Conservation (phyloP, 2,888 invertebrate genomes). For the Auanema sp. region DNA sequence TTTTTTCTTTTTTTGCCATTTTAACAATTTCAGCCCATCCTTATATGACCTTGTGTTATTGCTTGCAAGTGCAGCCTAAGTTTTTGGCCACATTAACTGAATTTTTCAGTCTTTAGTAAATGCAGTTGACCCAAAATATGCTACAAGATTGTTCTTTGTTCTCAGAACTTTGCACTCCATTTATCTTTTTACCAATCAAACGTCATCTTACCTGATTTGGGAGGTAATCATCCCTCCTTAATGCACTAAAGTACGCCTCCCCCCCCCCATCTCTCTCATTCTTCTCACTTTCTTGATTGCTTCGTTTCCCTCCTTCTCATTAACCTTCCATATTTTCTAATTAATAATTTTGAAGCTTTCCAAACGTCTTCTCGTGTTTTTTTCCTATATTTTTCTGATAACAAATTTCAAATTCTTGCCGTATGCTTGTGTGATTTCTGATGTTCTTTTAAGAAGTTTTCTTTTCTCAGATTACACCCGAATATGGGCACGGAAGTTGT, state of each 20-base stretch:
- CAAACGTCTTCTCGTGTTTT: slow-evolving; percentile 2
- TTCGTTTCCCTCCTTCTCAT: slow-evolving; percentile 17
- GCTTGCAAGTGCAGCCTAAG: no score
- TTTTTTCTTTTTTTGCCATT: background rate
- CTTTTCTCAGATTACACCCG: background rate
- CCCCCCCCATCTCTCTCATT: background rate
- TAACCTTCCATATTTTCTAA: slow-evolving; percentile 6
- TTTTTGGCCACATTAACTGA: no score
- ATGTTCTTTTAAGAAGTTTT: background rate
- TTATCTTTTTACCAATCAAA: no score
- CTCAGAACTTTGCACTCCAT: no score
- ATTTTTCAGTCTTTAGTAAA: no score
- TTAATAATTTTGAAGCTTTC: background rate
- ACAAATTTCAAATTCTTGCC: background rate
- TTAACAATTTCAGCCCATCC: no score
- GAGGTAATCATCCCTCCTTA: background rate
- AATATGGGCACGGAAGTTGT: slow-evolving; percentile 42
- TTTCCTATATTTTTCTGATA: background rate
- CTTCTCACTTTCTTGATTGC: background rate
- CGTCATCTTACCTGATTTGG: background rate
- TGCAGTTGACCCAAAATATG: no score
- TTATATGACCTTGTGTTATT: no score
- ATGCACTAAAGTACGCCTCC: background rate
- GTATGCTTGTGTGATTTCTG: background rate
- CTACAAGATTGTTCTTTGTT: no score